Conservation (phyloP, 2,797 vertebrate genomes). For the Phrynocephalus vlangalii region DNA sequence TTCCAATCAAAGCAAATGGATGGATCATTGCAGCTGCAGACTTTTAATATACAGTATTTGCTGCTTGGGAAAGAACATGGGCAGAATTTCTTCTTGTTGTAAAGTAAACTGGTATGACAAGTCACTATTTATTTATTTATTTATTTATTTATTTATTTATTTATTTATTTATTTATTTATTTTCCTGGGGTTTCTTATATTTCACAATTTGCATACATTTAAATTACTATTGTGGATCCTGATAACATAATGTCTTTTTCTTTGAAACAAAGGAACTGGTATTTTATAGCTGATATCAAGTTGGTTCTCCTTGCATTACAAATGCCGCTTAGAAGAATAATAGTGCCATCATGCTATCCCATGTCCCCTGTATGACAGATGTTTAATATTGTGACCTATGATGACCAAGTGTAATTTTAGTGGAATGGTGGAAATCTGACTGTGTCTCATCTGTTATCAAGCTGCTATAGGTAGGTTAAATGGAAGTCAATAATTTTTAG, state of each 20-base stretch:
- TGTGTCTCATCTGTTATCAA: background rate
- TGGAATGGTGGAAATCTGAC: background rate
- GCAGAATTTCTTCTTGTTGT: background rate
- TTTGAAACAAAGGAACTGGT: background rate
- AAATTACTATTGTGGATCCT: background rate
- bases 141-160: background rate
- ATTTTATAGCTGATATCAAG: background rate
- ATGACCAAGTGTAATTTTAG: background rate
- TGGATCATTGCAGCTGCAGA: slow-evolving; percentile 2
- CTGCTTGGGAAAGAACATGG: slow-evolving; percentile 26
- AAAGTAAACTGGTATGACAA: slow-evolving; percentile 28
- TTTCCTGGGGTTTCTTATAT: slow-evolving; percentile 4
- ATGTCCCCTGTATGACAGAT: background rate
- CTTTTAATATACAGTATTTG: slow-evolving; percentile 36
- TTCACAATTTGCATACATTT: background rate
- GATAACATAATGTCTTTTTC: background rate
- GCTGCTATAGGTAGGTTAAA: background rate
- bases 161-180: background rate
- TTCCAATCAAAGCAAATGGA: slow-evolving; percentile 28
- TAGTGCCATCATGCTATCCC: background rate
- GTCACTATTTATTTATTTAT: background rate
- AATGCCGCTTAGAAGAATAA: background rate
- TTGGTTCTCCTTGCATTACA: background rate
- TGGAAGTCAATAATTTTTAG: background rate
- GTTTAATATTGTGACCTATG: background rate